These are phyloP conservation scores for Lamellibrachia luymesi DNA, from an alignment of 1,140 invertebrate species.

Conservation along the genomic window DNA sequence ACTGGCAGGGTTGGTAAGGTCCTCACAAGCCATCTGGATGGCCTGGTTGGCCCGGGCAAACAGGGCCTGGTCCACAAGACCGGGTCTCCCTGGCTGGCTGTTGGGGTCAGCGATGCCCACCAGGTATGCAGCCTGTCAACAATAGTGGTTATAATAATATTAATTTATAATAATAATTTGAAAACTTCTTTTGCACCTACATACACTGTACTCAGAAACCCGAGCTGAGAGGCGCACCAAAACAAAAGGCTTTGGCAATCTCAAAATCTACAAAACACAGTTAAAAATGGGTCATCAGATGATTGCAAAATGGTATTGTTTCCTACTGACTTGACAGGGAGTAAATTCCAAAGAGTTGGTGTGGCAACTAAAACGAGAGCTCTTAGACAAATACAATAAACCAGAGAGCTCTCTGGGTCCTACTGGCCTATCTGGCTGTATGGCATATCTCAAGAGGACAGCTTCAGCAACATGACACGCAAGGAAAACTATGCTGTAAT, in stretches of 20 bases:
- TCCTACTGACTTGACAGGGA: too few species aligned
- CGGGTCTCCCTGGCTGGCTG: conserved; percentile 84
- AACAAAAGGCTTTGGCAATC: too few species aligned
- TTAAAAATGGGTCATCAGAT: too few species aligned
- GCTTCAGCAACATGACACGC: not conserved
- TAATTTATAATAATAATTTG: too few species aligned
- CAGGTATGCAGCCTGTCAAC: conserved; percentile 81
- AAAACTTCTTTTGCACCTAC: too few species aligned
- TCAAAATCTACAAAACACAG: too few species aligned
- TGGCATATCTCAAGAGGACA: not conserved
- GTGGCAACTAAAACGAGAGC: not conserved
- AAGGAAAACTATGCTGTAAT: not conserved
- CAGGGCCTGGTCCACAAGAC: conserved; percentile 87
- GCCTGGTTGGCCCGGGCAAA: conserved; percentile 84
- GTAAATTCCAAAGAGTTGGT: too few species aligned
- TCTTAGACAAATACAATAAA: not conserved
- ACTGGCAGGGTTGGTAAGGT: conserved; percentile 72
- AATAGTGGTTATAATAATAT: not conserved
- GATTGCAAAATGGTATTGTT: too few species aligned
- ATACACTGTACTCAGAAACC: too few species aligned
- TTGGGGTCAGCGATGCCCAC: conserved; percentile 89
- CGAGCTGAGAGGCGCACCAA: too few species aligned
- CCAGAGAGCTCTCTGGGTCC: not conserved
- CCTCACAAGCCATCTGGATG: conserved; percentile 84
- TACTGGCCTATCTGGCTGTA: not conserved